phyloP scores from a whole-genome alignment of 2,888 invertebrate species.

The Deilephila elpenor region DNA sequence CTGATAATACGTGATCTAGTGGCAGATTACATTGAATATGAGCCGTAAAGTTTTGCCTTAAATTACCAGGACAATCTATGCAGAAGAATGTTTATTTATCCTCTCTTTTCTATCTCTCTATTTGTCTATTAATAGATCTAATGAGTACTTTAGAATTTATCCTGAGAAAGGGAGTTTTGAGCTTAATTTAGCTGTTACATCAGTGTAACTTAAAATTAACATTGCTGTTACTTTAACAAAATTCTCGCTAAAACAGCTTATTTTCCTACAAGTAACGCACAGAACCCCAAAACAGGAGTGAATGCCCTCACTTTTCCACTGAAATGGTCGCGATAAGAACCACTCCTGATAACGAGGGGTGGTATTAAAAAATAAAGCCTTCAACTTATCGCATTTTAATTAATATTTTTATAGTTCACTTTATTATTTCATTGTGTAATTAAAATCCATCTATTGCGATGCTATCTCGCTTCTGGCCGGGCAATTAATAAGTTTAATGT shows the following conservation, averaged over 20 bases:
- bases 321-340: constrained; percentile 16
- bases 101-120: no score
- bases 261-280: not conserved
- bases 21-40: no score
- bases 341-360: constrained; percentile 41
- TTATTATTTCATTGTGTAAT: constrained; percentile 50
- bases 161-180: no score
- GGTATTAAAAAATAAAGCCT: constrained; percentile 15
- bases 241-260: not conserved
- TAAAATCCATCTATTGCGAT: constrained; percentile 24
- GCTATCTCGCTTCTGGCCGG: constrained; percentile 22
- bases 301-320: constrained; percentile 2
- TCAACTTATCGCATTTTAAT: constrained; percentile 70
- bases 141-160: no score
- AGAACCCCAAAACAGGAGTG: constrained; percentile 4
- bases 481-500: constrained; percentile 57
- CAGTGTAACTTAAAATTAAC: no score
- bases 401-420: constrained; percentile 69
- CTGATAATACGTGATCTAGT: no score
- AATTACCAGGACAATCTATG: no score
- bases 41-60: not conserved
- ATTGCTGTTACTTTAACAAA: no score
- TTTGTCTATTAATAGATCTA: no score
- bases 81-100: no score
- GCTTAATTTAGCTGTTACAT: no score